Evolutionary conservation across 1,140 invertebrate species (phyloP).

Genomic region (Drosophila guanche): DNA sequence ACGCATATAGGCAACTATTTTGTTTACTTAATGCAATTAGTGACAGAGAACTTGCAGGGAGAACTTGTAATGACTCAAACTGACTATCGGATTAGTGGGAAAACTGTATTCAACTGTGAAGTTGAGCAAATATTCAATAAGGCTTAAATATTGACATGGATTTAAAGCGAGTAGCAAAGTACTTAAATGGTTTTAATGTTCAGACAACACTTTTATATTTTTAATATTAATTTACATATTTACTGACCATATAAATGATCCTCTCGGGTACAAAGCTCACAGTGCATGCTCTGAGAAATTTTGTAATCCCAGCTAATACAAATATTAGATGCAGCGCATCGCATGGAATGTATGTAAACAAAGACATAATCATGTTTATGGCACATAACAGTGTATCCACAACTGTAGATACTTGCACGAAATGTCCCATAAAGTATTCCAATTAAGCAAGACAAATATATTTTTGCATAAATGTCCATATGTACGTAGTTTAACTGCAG

Average conservation of each 20-base stretch:
- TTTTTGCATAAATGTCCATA: conserved; percentile 3
- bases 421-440: conserved; percentile 15
- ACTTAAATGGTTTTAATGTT: too few species aligned
- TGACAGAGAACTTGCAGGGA: conserved; percentile 28
- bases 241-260: too few species aligned
- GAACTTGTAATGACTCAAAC: conserved; percentile 8
- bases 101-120: conserved; percentile 3
- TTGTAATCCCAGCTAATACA: too few species aligned
- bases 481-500: not conserved
- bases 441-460: conserved; percentile 19
- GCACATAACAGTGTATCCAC: too few species aligned
- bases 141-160: conserved; percentile 16
- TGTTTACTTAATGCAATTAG: conserved; percentile 49
- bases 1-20: conserved; percentile 63
- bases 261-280: too few species aligned
- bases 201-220: too few species aligned
- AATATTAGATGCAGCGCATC: too few species aligned
- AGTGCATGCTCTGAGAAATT: too few species aligned
- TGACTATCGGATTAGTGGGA: conserved; percentile 25
- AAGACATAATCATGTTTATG: too few species aligned
- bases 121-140: conserved; percentile 18
- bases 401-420: too few species aligned
- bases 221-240: too few species aligned
- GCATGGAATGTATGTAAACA: too few species aligned
- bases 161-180: not conserved